Conservation (phyloP, 1,140 invertebrate genomes). For the Ceratoteleas bidentatus region DNA sequence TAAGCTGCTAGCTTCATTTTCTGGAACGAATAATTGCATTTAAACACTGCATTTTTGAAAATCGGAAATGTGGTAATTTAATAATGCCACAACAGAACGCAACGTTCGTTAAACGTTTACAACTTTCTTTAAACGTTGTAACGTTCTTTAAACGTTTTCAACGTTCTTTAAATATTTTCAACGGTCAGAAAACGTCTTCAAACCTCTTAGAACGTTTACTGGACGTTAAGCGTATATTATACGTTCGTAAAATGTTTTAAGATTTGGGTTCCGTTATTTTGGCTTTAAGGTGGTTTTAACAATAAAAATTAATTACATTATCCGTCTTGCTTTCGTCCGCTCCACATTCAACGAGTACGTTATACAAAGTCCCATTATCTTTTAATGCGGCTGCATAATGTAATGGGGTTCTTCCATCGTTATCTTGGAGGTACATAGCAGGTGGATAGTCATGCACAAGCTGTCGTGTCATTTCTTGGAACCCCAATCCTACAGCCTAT, state of each 20-base stretch:
- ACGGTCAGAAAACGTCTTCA: no score
- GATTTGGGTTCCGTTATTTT: no score
- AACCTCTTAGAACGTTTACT: no score
- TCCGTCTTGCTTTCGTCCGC: constrained; percentile 90
- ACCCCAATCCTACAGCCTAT: constrained; percentile 91
- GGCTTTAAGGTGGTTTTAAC: no score
- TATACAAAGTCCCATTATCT: constrained; percentile 87
- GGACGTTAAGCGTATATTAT: no score
- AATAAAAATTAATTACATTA: constrained; percentile 83
- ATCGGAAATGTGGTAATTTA: no score
- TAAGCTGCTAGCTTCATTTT: constrained; percentile 90
- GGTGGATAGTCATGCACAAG: constrained; percentile 87
- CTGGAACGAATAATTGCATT: constrained; percentile 78
- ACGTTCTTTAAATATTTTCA: no score
- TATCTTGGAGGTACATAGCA: constrained; percentile 86
- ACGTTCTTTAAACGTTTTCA: no score
- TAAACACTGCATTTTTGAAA: constrained; percentile 8
- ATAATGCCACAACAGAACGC: no score
- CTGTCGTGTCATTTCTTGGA: constrained; percentile 87
- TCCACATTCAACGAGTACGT: constrained; percentile 87
- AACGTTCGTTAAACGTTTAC: no score
- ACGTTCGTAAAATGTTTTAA: no score
- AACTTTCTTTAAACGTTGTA: no score
- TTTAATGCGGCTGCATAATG: constrained; percentile 92
- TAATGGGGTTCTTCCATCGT: constrained; percentile 92